These are phyloP conservation scores for Napeogenes inachia DNA, from an alignment of 2,888 invertebrate species.

Conservation along the genomic window DNA sequence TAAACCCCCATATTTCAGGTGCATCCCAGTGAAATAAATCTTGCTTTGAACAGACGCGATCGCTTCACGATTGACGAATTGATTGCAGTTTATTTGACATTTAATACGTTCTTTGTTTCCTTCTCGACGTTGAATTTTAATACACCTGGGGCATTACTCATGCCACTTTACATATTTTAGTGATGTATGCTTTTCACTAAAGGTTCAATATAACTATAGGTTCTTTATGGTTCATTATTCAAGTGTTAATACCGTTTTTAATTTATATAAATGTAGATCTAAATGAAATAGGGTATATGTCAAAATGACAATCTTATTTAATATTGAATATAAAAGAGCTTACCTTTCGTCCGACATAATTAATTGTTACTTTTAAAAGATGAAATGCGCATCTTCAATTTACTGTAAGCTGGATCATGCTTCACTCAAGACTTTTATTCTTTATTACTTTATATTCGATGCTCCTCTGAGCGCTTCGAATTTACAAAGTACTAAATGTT, in stretches of 20 bases:
- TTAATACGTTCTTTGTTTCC: constrained; percentile 38
- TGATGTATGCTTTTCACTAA: too few relatives aligned
- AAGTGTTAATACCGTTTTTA: too few relatives aligned
- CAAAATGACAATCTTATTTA: too few relatives aligned
- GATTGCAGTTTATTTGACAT: constrained; percentile 35
- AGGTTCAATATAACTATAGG: too few relatives aligned
- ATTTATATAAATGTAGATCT: too few relatives aligned
- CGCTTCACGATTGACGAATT: constrained; percentile 34
- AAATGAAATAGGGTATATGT: too few relatives aligned
- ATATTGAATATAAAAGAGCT: too few relatives aligned
- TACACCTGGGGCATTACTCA: not conserved
- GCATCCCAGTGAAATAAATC: constrained; percentile 23
- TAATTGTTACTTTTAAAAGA: constrained; percentile 27
- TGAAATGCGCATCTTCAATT: constrained; percentile 42
- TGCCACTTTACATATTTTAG: not conserved
- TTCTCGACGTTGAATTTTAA: constrained; percentile 16
- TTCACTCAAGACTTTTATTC: constrained; percentile 30
- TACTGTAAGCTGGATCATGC: constrained; percentile 23
- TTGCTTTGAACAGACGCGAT: constrained; percentile 19
- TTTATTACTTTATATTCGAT: constrained; percentile 19
- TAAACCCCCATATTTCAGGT: constrained; percentile 24
- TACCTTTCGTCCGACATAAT: too few relatives aligned
- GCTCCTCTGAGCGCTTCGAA: too few relatives aligned
- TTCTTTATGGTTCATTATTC: too few relatives aligned
- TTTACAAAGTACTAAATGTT: too few relatives aligned